Percentiles rank a stretch among this genome's conserved stretches.
phyloP scores from a whole-genome alignment of 1,140 invertebrate species.

The Limonius californicus region DNA sequence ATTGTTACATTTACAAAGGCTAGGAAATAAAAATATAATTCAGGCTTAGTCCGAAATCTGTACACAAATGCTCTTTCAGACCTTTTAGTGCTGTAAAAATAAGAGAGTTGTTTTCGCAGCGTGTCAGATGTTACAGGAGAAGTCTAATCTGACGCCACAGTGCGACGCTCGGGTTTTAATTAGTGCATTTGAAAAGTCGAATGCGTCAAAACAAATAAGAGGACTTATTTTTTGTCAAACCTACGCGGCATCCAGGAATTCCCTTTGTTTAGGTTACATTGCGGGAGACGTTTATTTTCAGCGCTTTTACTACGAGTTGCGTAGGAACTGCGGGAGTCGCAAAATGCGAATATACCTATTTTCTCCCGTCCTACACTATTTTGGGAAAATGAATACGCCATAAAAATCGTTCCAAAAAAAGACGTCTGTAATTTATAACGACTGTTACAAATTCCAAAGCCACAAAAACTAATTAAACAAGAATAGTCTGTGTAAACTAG shows the following conservation, averaged over 20 bases:
- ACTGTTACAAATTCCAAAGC: no score
- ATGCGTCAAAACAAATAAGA: conserved; percentile 5
- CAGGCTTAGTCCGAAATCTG: not conserved
- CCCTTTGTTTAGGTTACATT: not conserved
- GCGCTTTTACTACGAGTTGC: conserved; percentile 1
- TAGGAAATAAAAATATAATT: not conserved
- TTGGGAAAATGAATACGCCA: no score
- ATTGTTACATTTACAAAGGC: not conserved
- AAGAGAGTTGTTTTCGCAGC: conserved; percentile 3
- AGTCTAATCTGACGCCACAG: not conserved
- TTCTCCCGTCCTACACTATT: no score
- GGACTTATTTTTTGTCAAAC: conserved; percentile 6
- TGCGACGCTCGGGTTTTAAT: not conserved
- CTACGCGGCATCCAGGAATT: not conserved
- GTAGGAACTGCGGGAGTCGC: not conserved
- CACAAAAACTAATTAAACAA: no score
- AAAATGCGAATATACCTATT: not conserved
- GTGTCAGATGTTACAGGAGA: conserved; percentile 4
- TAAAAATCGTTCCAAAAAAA: no score
- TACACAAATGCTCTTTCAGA: conserved; percentile 3
- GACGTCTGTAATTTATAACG: no score
- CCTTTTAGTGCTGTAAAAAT: conserved; percentile 7
- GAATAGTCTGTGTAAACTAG: no score
- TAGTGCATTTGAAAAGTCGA: conserved; percentile 10
- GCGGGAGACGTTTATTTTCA: conserved; percentile 2